A percentile compares a stretch with the other conserved stretches of the same genome.
Evolutionary conservation across 37 sponge, comb jelly and placozoan species (phyloP).

Genomic region (Theonella swinhoei): DNA sequence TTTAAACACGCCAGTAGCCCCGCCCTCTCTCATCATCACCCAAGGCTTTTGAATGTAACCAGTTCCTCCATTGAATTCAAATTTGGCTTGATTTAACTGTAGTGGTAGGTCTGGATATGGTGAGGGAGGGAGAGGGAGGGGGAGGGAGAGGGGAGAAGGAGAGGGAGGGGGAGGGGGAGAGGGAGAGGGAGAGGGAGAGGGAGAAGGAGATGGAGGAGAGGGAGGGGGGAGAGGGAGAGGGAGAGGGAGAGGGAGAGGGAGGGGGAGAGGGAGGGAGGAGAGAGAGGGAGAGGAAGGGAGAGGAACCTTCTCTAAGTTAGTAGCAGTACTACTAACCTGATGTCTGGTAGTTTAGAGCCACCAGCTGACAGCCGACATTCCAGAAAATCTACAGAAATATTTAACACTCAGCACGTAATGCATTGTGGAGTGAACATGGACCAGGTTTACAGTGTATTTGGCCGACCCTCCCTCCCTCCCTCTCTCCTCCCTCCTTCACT

Average conservation of each 20-base stretch:
- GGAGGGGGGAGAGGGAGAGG: conserved; percentile 1
- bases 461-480: too few species aligned
- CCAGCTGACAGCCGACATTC: conserved; percentile 95
- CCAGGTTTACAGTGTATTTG: too few species aligned
- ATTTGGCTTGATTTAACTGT: conserved; percentile 89
- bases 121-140: background rate
- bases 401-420: too few species aligned
- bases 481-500: too few species aligned
- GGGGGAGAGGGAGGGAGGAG: too few species aligned
- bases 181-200: conserved; percentile 13
- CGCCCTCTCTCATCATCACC: conserved; percentile 50
- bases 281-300: too few species aligned
- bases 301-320: too few species aligned
- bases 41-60: conserved; percentile 86
- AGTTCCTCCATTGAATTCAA: conserved; percentile 77
- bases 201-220: conserved; percentile 5
- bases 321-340: conserved; percentile 63
- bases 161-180: conserved; percentile 12
- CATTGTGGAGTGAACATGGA: too few species aligned
- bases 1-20: conserved; percentile 38
- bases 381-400: conserved; percentile 72
- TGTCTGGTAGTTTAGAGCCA: conserved; percentile 94
- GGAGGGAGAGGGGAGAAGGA: background rate
- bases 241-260: background rate
- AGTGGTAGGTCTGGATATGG: conserved; percentile 57